These are phyloP conservation scores for Fratercula arctica DNA, from an alignment of 2,797 vertebrate species.

Conservation along the genomic window DNA sequence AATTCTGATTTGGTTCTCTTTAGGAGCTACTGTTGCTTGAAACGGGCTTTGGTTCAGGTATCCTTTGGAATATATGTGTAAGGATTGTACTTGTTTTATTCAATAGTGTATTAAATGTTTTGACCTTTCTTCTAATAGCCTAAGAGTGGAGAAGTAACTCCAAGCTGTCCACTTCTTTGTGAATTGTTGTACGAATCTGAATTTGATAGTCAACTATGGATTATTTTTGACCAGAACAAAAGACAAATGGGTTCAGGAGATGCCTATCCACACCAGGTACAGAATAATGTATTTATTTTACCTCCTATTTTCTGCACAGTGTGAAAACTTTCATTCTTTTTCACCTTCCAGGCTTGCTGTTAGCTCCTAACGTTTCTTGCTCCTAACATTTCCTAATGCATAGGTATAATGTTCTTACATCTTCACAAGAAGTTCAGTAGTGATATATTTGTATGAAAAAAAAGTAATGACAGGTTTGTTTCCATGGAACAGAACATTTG, in stretches of 20 bases:
- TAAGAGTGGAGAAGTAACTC: slow-evolving; percentile 95
- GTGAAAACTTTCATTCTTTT: background rate
- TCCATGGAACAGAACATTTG: background rate
- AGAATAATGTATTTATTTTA: background rate
- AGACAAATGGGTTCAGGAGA: slow-evolving; percentile 95
- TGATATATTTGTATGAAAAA: background rate
- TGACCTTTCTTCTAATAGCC: slow-evolving; percentile 79
- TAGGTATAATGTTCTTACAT: background rate
- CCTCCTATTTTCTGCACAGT: background rate
- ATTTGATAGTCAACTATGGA: slow-evolving; percentile 98
- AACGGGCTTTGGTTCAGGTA: background rate
- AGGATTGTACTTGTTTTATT: background rate
- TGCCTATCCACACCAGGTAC: slow-evolving; percentile 97
- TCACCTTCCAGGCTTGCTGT: background rate
- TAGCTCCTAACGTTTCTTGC: background rate
- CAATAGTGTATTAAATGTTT: background rate
- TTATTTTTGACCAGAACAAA: slow-evolving; percentile 98
- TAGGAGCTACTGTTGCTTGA: background rate
- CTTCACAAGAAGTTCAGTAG: background rate
- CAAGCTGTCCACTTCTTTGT: slow-evolving; percentile 95
- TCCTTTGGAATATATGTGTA: background rate
- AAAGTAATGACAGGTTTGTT: background rate
- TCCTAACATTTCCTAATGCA: background rate
- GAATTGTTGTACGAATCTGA: slow-evolving; percentile 97
- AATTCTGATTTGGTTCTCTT: background rate